Percentiles rank a stretch among this genome's conserved stretches.
These are phyloP conservation scores for Tigriopus japonicus DNA, from an alignment of 1,140 invertebrate genomes.

Conservation along the genomic window DNA sequence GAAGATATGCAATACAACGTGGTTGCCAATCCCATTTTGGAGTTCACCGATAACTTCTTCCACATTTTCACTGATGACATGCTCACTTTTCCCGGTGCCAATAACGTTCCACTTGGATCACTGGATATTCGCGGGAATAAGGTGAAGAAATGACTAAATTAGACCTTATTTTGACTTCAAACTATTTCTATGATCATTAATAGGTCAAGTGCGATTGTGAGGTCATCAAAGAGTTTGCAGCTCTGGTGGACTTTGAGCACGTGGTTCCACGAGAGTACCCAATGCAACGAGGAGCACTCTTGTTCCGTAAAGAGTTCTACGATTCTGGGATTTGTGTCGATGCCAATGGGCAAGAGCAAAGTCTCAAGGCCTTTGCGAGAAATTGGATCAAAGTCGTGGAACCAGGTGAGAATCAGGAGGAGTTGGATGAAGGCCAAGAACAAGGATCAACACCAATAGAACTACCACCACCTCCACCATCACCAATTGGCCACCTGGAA, in stretches of 20 bases:
- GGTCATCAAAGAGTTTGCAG: not conserved
- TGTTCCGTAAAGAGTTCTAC: conserved; percentile 3
- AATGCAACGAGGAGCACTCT: not conserved
- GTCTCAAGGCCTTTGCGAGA: too few species aligned
- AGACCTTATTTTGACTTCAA: too few species aligned
- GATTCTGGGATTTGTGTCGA: not conserved
- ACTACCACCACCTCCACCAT: too few species aligned
- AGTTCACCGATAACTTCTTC: not conserved
- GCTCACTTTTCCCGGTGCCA: not conserved
- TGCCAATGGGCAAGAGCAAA: not conserved
- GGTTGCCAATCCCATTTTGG: not conserved
- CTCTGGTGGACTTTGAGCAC: conserved; percentile 3
- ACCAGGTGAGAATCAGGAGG: too few species aligned
- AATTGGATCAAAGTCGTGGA: too few species aligned
- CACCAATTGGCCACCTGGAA: too few species aligned
- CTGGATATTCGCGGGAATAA: not conserved
- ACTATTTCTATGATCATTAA: too few species aligned
- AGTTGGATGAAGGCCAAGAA: too few species aligned
- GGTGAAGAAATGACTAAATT: too few species aligned
- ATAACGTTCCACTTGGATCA: not conserved
- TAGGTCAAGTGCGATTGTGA: not conserved
- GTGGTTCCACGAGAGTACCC: not conserved
- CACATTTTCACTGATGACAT: not conserved
- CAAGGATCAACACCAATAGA: too few species aligned
- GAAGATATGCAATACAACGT: not conserved